Evolutionary conservation across 2,888 invertebrate species (phyloP).

Genomic region (Druceiella hillmani): DNA sequence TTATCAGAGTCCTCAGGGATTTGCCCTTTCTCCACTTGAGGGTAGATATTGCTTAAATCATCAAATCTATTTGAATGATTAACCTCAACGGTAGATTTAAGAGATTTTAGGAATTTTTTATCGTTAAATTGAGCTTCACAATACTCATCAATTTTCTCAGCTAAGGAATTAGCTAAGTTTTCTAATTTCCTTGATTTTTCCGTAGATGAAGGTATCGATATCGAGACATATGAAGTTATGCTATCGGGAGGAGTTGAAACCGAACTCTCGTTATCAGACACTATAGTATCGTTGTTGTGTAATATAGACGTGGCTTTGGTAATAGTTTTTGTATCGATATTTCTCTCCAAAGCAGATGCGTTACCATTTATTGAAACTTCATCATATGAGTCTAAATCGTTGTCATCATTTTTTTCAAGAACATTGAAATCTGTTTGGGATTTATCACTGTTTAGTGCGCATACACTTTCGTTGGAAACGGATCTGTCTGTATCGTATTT

Average conservation of each 20-base stretch:
- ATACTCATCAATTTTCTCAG: conserved; percentile 51
- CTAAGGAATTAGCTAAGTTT: conserved; percentile 46
- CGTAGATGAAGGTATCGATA: conserved; percentile 46
- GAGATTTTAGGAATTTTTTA: conserved; percentile 32
- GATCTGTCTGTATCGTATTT: conserved; percentile 45
- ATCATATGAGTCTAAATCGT: conserved; percentile 32
- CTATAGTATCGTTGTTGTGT: conserved; percentile 32
- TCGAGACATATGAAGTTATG: conserved; percentile 49
- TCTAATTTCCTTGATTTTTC: conserved; percentile 48
- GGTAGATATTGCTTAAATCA: conserved; percentile 38
- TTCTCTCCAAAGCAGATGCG: conserved; percentile 15
- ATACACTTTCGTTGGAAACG: conserved; percentile 42
- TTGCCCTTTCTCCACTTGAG: conserved; percentile 46
- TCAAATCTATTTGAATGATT: conserved; percentile 33
- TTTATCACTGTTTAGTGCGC: conserved; percentile 35
- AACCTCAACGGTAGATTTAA: conserved; percentile 30
- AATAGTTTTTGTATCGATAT: conserved; percentile 14
- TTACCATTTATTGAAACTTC: conserved; percentile 31
- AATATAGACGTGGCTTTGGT: conserved; percentile 17
- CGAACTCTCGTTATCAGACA: conserved; percentile 47
- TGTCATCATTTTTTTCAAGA: conserved; percentile 25
- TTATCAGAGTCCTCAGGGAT: conserved; percentile 39
- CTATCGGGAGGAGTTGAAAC: conserved; percentile 47
- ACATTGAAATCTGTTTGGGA: conserved; percentile 29
- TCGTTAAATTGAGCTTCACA: conserved; percentile 46